phyloP scores from a whole-genome alignment of 1,140 invertebrate species.

The Elymnias hypermnestra region DNA sequence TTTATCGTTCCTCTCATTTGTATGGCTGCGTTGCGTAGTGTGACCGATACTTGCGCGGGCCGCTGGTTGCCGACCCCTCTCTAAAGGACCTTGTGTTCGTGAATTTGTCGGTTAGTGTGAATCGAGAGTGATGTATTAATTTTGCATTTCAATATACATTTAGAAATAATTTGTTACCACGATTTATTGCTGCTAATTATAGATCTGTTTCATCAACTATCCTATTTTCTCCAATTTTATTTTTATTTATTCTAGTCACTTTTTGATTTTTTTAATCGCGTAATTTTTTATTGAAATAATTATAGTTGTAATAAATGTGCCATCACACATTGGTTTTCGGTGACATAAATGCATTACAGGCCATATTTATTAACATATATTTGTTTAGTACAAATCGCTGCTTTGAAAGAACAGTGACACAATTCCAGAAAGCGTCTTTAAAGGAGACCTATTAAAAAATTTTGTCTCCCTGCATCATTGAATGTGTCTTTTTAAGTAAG shows the following conservation, averaged over 20 bases:
- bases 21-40: no score
- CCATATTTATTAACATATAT: no score
- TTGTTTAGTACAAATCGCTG: no score
- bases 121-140: conserved; percentile 37
- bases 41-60: no score
- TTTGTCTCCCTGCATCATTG: no score
- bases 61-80: no score
- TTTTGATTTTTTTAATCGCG: neutral
- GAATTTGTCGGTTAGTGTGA: conserved; percentile 13
- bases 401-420: no score
- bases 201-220: conserved; percentile 9
- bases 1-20: no score
- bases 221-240: conserved; percentile 12
- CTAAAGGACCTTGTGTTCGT: conserved; percentile 6
- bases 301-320: neutral
- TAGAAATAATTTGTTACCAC: conserved; percentile 50
- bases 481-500: neutral
- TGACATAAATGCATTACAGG: neutral
- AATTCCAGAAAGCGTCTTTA: no score
- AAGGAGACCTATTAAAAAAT: no score
- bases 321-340: neutral
- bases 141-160: conserved; percentile 59
- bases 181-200: conserved; percentile 17
- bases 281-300: neutral
- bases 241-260: conserved; percentile 26